phyloP scores from a whole-genome alignment of 2,113 vertebrate genomes.

The Osmerus eperlanus region DNA sequence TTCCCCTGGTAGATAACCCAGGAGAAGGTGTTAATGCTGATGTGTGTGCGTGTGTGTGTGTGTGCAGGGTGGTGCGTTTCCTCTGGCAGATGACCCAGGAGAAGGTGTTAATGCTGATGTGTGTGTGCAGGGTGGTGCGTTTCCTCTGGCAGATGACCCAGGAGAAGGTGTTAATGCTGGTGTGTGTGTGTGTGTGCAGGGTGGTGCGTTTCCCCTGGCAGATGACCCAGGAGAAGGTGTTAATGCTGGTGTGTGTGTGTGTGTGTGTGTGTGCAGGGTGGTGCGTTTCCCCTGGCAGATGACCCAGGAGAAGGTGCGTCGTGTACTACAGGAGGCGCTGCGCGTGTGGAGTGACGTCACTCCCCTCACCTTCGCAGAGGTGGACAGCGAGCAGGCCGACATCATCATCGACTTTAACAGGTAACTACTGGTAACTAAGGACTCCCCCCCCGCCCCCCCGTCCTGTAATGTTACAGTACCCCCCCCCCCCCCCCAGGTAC shows the following conservation, averaged over 20 bases:
- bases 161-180: slow-evolving; percentile 59
- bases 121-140: slow-evolving; percentile 6
- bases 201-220: slow-evolving; percentile 81
- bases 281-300: slow-evolving; percentile 83
- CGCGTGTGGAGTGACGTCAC: slow-evolving; percentile 90
- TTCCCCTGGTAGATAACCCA: no score
- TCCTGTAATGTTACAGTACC: no score
- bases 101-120: slow-evolving; percentile 59
- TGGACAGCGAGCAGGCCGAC: slow-evolving; percentile 80
- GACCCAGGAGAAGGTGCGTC: slow-evolving; percentile 76
- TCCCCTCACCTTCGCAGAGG: slow-evolving; percentile 86
- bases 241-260: not conserved
- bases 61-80: slow-evolving; percentile 5
- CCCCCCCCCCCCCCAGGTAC: slow-evolving; percentile 70
- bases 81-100: not conserved
- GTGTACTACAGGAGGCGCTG: slow-evolving; percentile 81
- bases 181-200: slow-evolving; percentile 54
- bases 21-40: not conserved
- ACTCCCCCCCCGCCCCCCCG: no score
- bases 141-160: not conserved
- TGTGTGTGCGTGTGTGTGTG: not conserved
- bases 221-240: slow-evolving; percentile 73
- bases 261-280: slow-evolving; percentile 51
- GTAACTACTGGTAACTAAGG: slow-evolving; percentile 32
- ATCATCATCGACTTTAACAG: slow-evolving; percentile 83